Evolutionary conservation across 1,140 invertebrate genomes (phyloP).

Genomic region (Drosophila fuyamai): DNA sequence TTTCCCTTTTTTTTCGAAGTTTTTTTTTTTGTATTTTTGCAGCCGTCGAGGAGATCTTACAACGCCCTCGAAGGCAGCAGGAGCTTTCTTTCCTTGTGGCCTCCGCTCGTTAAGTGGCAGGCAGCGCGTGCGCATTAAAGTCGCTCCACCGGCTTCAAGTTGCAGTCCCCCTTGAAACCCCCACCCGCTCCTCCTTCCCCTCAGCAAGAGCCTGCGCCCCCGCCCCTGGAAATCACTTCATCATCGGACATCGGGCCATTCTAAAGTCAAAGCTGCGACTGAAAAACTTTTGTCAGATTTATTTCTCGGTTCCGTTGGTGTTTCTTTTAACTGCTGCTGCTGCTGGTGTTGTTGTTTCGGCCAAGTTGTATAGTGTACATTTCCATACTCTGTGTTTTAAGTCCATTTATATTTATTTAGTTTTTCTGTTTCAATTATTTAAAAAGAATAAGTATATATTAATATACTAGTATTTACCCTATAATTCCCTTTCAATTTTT

Average conservation of each 20-base stretch:
- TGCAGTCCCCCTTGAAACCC: background rate
- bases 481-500: too few species aligned
- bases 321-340: constrained; percentile 33
- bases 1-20: constrained; percentile 40
- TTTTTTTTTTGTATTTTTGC: constrained; percentile 8
- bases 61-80: constrained; percentile 73
- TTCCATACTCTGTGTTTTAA: background rate
- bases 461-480: too few species aligned
- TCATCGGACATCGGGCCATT: constrained; percentile 66
- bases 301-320: constrained; percentile 48
- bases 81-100: constrained; percentile 65
- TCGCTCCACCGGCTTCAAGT: constrained; percentile 40
- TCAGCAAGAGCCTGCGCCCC: constrained; percentile 14
- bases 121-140: constrained; percentile 78
- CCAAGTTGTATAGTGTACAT: constrained; percentile 36
- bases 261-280: constrained; percentile 74
- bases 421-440: too few species aligned
- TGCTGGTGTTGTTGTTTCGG: constrained; percentile 24
- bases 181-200: background rate
- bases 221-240: constrained; percentile 73
- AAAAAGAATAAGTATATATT: too few species aligned
- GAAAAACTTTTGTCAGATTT: constrained; percentile 78
- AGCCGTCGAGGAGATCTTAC: constrained; percentile 61
- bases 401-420: background rate
- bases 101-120: constrained; percentile 78